Evolutionary conservation across 2,888 invertebrate species (phyloP), one percentile per base, ranked within the genome.

Genomic region (Pollenia griseotomentosa): DNA sequence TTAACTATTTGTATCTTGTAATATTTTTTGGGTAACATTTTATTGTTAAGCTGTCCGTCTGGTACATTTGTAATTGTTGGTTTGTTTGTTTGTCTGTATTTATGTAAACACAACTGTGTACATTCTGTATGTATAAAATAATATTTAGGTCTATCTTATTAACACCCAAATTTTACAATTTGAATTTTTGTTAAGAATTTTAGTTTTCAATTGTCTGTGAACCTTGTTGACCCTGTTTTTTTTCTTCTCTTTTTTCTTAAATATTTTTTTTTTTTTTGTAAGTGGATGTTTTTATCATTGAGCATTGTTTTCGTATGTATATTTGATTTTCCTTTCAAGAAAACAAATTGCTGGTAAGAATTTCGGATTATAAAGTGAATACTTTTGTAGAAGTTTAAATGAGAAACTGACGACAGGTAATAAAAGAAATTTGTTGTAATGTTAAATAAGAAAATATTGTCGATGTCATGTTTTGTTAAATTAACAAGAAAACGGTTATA

Each of bases 121-220:
- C 59, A 9, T 12, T 73, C 51, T 68, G 46, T 73, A 65, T 71
- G n/a, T 51, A 40, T 70, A 16, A n/a, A 16, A 16, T n/a, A 16
- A 44, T 44, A 71, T 83, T 53, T 48, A 33, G 55, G 16, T 78
- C 33, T 48, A 44, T 65, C 23, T 73, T 73, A 42, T 79, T 74
- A 84, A 84, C 79, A 79, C 65, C 63, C 11, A 63, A 63, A 63
- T 53, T 23, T 2, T 44, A 53, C 19, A 51, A 23, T 42, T 44
- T 19, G 42, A 71, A 71, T 53, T 55, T 33, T 80, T 51, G 16
- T 79, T 40, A 63, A 78, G 63, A 83, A 66, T 66, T 66, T 57
- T 2, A 16, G 16, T 65, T 48, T 44, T 65, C 51, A 59, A 53
- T 71, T 71, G 57, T 65, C 5, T 81, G 57, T 81, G 80, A 85